phyloP scores from a whole-genome alignment of 2,888 invertebrate species.

The Argyresthia goedartella region DNA sequence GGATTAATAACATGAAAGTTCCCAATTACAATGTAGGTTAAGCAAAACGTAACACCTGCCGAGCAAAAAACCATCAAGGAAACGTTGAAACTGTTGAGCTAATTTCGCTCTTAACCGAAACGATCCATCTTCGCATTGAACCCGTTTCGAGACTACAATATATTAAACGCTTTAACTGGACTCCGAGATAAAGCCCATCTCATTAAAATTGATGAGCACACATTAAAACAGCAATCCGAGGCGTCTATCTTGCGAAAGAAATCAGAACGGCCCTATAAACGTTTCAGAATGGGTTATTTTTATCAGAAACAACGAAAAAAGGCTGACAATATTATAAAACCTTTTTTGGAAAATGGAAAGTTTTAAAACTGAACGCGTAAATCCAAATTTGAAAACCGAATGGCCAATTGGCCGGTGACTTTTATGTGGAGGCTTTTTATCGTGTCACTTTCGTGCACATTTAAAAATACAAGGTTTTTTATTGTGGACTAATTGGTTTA shows the following conservation, averaged over 20 bases:
- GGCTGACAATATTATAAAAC: not conserved
- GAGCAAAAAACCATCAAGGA: no score
- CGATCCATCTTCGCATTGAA: constrained; percentile 2
- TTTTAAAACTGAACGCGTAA: constrained; percentile 4
- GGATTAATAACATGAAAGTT: no score
- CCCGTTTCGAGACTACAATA: constrained; percentile 1
- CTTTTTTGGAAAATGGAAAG: constrained; percentile 4
- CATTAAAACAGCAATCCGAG: constrained; percentile 25
- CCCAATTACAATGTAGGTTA: no score
- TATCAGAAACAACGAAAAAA: constrained; percentile 2
- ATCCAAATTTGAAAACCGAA: constrained; percentile 1
- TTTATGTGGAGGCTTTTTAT: not conserved
- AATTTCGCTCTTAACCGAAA: not conserved
- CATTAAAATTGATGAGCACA: constrained; percentile 39
- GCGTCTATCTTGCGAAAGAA: constrained; percentile 28
- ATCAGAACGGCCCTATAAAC: constrained; percentile 16
- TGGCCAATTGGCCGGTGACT: not conserved
- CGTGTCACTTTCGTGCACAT: constrained; percentile 2
- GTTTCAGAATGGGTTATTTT: constrained; percentile 2
- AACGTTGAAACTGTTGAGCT: not conserved
- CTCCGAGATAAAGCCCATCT: constrained; percentile 11
- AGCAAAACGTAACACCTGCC: no score
- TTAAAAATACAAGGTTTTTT: constrained; percentile 1
- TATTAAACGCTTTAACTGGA: constrained; percentile 2
- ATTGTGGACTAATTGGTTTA: constrained; percentile 1